A percentile compares a stretch with the other conserved stretches of the same genome.
These are phyloP conservation scores for Jordanella pulchra DNA, from an alignment of 2,797 vertebrate genomes.

Conservation along the genomic window DNA sequence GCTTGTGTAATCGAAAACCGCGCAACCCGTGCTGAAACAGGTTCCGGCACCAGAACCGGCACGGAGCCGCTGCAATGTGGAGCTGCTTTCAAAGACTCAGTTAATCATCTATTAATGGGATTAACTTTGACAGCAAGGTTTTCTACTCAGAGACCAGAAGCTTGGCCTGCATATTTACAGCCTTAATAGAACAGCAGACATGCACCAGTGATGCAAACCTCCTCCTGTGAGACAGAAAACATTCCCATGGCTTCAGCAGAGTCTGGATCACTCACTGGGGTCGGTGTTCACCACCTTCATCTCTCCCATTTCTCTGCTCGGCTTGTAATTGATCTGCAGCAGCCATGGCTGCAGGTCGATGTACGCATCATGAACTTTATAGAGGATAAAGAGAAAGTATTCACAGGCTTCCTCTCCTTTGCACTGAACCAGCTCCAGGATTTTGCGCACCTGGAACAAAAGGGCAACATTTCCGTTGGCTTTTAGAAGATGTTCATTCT, in stretches of 20 bases:
- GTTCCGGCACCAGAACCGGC: no score
- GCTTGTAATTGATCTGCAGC: constrained; percentile 80
- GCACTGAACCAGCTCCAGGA: constrained; percentile 91
- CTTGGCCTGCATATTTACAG: background rate
- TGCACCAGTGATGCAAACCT: background rate
- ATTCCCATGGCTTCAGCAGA: background rate
- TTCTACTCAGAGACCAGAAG: no score
- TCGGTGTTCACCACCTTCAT: constrained; percentile 89
- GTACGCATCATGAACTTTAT: constrained; percentile 87
- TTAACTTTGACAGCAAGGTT: no score
- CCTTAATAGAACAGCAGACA: background rate
- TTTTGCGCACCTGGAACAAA: constrained; percentile 85
- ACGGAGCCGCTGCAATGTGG: no score
- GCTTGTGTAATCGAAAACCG: no score
- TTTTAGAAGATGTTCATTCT: background rate
- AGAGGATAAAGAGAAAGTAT: constrained; percentile 85
- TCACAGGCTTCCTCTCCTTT: constrained; percentile 92
- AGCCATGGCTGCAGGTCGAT: constrained; percentile 91
- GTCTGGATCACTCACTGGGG: constrained; percentile 81
- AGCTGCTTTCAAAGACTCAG: no score
- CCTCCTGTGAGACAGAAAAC: background rate
- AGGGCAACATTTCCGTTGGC: background rate
- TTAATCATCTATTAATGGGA: no score
- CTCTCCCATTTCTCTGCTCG: constrained; percentile 72
- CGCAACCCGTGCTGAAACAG: no score